phyloP scores from a whole-genome alignment of 1,140 invertebrate species.

The Zaprionus kolodkinae region DNA sequence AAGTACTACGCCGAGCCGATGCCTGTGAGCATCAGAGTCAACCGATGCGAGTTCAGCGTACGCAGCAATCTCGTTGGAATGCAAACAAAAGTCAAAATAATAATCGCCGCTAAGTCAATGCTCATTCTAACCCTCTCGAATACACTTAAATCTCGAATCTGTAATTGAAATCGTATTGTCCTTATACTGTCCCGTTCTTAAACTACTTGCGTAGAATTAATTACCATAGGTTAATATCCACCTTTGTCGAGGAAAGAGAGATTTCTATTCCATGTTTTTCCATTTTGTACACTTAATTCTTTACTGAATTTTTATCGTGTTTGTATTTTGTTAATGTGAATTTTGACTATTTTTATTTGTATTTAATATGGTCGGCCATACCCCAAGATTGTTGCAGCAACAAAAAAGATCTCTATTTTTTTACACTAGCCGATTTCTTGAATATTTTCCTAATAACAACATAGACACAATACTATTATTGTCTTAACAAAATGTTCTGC shows the following conservation, averaged over 20 bases:
- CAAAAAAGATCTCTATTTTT: conserved; percentile 10
- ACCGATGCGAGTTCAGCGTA: conserved; percentile 26
- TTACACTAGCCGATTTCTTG: conserved; percentile 5
- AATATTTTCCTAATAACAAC: neutral
- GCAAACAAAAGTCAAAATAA: conserved; percentile 35
- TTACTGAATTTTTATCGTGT: neutral
- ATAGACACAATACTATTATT: no score
- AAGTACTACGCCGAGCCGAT: conserved; percentile 90
- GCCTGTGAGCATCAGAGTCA: conserved; percentile 68
- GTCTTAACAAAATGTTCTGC: conserved; percentile 9
- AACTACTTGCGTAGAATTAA: neutral
- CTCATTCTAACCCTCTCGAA: neutral
- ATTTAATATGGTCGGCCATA: conserved; percentile 12
- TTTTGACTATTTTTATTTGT: conserved; percentile 6
- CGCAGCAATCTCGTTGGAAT: conserved; percentile 45
- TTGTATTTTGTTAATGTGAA: conserved; percentile 3
- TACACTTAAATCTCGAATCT: neutral
- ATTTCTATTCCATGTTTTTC: neutral
- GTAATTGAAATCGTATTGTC: conserved; percentile 6
- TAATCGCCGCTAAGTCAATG: conserved; percentile 34
- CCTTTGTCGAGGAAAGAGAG: neutral
- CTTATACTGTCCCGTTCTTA: neutral
- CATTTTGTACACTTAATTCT: neutral
- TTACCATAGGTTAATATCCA: neutral
- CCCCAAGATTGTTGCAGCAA: conserved; percentile 7